A percentile compares a stretch with the other conserved stretches of the same genome.
phyloP scores from a whole-genome alignment of 2,113 vertebrate species.

The Eolophus roseicapilla region DNA sequence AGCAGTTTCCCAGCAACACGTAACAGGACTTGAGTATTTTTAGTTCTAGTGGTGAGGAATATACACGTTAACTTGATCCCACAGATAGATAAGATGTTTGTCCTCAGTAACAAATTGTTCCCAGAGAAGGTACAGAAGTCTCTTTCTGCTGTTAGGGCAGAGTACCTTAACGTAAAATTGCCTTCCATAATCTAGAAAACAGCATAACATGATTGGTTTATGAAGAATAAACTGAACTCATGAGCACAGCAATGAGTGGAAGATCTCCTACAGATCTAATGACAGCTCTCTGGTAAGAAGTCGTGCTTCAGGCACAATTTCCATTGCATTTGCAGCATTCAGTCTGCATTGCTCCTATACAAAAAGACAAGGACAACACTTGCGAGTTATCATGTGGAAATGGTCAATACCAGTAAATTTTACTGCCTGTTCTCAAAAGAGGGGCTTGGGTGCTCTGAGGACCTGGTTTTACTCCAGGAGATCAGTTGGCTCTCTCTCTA shows the following conservation, averaged over 20 bases:
- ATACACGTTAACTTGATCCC: background rate
- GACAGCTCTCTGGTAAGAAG: background rate
- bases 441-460: background rate
- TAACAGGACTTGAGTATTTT: background rate
- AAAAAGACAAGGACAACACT: background rate
- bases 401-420: background rate
- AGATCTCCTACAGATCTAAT: background rate
- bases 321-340: background rate
- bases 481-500: background rate
- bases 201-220: background rate
- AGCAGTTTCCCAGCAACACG: rapidly evolving
- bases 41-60: background rate
- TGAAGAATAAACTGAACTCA: background rate
- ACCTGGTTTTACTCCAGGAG: background rate
- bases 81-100: background rate
- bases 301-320: constrained; percentile 8
- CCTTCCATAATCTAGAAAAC: background rate
- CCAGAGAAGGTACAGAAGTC: background rate
- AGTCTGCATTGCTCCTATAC: background rate
- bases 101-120: background rate
- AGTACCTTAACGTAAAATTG: background rate
- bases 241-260: background rate
- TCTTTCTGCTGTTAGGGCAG: background rate
- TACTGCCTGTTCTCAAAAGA: background rate
- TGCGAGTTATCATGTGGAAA: background rate